Base-by-base conservation (phyloP, 64 coral and sea anemone species). In the Stichodactyla helianthus region DNA sequence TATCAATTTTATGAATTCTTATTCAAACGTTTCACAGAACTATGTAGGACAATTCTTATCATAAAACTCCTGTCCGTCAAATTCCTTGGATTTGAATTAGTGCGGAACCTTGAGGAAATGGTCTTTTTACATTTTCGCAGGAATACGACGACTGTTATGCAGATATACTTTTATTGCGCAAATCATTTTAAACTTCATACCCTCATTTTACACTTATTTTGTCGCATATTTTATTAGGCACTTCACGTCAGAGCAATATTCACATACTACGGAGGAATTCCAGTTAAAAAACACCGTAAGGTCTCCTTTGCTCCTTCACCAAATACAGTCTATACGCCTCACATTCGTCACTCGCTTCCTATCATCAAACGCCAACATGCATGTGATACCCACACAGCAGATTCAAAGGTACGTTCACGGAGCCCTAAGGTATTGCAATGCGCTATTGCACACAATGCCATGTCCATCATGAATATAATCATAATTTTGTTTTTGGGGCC, bases 281-380 rank as follows among this genome's bases (percentile, higher is more conserved):
- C 83, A 27, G 16, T 84, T 14, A 84, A 51, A 50, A 84, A 84
- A 4, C 83, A 84, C 51, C 83, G 83, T 58, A 84, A 84, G 62
- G 83, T 84, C 22, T 58, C 83, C 5, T 84, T 84, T 27, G 55
- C 83, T 23, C 11, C 83, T 62, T 16, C 55, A 20, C 83, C 83
- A 5, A 84, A 84, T 55, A 84, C 53, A 16, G 83, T 84, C 2
- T 84, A 23, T 25, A 84, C 55, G 15, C 83, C 83, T 55, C 83
- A 35, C 18, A 55, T 84, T 59, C 83, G 83, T 5, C 83, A 84
- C 55, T 55, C 83, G 25, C 83, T 84, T 20, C 83, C 83, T 60
- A 84, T 84, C 23, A 84, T 84, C 19, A 84, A 84, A 31, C 59
- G 9, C 79, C 52, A 13, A 26, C 79, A 18, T 44, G 35, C 35